Evolutionary conservation across 2,888 invertebrate genomes (phyloP).

Genomic region (Eubasilissa splendida): DNA sequence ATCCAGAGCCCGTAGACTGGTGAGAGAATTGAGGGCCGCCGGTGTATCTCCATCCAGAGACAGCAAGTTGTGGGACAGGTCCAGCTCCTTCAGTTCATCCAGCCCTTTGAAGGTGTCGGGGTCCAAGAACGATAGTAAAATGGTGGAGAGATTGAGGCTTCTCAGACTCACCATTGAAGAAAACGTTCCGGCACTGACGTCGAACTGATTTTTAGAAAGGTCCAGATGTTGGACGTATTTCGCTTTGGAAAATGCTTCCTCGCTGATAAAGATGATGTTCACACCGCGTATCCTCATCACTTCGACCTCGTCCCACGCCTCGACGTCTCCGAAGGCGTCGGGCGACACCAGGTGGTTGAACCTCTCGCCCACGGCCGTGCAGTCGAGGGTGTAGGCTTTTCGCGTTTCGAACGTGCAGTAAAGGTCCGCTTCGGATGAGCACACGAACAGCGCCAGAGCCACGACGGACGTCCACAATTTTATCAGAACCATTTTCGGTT

Average conservation of each 20-base stretch:
- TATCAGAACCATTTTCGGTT: neutral
- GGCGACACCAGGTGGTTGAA: neutral
- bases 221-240: slow-evolving; percentile 37
- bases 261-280: neutral
- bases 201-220: slow-evolving; percentile 42
- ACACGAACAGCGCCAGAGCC: neutral
- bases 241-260: neutral
- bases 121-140: neutral
- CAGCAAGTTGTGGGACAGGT: slow-evolving; percentile 38
- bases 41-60: neutral
- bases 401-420: neutral
- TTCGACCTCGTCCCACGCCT: neutral
- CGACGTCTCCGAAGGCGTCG: neutral
- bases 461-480: neutral
- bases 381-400: neutral
- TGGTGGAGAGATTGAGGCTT: slow-evolving; percentile 44
- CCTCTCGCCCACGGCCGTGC: neutral
- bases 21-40: neutral
- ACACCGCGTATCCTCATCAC: neutral
- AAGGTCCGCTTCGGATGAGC: neutral
- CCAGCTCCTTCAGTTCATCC: slow-evolving; percentile 31
- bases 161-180: slow-evolving; percentile 1
- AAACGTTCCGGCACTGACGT: slow-evolving; percentile 10
- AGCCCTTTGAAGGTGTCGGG: slow-evolving; percentile 28
- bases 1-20: slow-evolving; percentile 40